phyloP scores from a whole-genome alignment of 2,888 invertebrate genomes.

The Laothoe populi region DNA sequence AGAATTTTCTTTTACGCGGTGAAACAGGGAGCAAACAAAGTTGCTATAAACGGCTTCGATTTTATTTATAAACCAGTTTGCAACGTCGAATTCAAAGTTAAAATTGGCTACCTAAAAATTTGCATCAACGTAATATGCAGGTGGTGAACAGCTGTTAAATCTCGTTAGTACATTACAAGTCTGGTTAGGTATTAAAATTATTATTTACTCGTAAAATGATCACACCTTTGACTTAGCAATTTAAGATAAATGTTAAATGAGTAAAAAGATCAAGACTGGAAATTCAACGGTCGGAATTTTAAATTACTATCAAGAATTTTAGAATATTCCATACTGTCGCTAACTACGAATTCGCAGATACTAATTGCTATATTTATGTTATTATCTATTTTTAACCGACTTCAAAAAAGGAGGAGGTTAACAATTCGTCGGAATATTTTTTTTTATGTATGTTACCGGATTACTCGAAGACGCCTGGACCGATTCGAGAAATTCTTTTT shows the following conservation, averaged over 20 bases:
- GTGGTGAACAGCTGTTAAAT: conserved; percentile 28
- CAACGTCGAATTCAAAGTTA: conserved; percentile 37
- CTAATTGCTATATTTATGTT: too few species aligned
- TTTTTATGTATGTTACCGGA: too few species aligned
- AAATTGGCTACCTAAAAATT: conserved; percentile 46
- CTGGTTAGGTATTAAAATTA: conserved; percentile 3
- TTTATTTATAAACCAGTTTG: conserved; percentile 15
- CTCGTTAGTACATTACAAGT: conserved; percentile 25
- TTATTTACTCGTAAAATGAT: neutral
- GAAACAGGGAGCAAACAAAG: neutral
- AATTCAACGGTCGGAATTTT: too few species aligned
- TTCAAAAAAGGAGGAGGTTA: too few species aligned
- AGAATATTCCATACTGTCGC: too few species aligned
- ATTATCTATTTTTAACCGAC: too few species aligned
- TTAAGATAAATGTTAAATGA: neutral
- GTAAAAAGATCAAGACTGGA: too few species aligned
- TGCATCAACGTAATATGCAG: conserved; percentile 26
- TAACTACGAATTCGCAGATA: too few species aligned
- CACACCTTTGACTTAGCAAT: neutral
- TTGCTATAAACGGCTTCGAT: conserved; percentile 7
- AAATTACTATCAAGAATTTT: too few species aligned
- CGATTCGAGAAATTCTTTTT: too few species aligned
- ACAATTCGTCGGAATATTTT: too few species aligned
- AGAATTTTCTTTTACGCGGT: neutral
- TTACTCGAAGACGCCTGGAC: too few species aligned